A percentile compares a stretch with the other conserved stretches of the same genome.
phyloP scores from a whole-genome alignment of 2,797 vertebrate genomes.

The Ceyx erithaca region DNA sequence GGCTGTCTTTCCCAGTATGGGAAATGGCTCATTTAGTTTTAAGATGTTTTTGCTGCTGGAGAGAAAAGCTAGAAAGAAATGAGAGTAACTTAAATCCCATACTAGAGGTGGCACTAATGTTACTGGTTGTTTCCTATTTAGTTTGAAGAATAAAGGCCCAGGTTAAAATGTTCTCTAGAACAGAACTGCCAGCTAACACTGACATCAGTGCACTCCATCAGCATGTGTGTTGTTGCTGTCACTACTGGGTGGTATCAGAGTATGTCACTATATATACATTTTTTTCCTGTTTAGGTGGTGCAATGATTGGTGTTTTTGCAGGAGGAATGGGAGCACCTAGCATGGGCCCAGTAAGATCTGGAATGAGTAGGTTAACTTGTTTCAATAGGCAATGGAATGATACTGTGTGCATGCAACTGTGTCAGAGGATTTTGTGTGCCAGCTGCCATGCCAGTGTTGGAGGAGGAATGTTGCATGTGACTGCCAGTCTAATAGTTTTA shows the following conservation, averaged over 20 bases:
- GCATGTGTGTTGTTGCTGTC: neutral
- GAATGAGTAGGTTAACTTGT: slow-evolving; percentile 89
- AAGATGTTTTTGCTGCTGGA: neutral
- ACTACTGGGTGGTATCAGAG: slow-evolving; percentile 46
- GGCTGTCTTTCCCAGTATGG: neutral
- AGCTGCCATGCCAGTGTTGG: neutral
- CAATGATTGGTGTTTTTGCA: slow-evolving; percentile 90
- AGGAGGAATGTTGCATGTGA: neutral
- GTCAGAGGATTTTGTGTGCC: neutral
- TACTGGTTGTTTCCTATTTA: neutral
- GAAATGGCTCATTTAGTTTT: neutral
- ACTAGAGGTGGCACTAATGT: neutral
- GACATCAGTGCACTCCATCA: neutral
- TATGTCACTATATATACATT: slow-evolving; percentile 53
- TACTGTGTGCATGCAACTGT: neutral
- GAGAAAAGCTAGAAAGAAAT: neutral
- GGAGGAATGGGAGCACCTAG: slow-evolving; percentile 92
- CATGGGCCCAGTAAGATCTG: slow-evolving; percentile 92
- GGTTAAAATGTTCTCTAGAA: neutral
- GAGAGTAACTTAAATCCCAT: neutral
- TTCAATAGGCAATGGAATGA: slow-evolving; percentile 64
- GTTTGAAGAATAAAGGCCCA: neutral
- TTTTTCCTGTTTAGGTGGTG: slow-evolving; percentile 84
- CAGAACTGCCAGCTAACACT: neutral
- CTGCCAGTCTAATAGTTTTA: neutral